Evolutionary conservation across 2,113 vertebrate genomes (phyloP).

Genomic region (Mellivora capensis): DNA sequence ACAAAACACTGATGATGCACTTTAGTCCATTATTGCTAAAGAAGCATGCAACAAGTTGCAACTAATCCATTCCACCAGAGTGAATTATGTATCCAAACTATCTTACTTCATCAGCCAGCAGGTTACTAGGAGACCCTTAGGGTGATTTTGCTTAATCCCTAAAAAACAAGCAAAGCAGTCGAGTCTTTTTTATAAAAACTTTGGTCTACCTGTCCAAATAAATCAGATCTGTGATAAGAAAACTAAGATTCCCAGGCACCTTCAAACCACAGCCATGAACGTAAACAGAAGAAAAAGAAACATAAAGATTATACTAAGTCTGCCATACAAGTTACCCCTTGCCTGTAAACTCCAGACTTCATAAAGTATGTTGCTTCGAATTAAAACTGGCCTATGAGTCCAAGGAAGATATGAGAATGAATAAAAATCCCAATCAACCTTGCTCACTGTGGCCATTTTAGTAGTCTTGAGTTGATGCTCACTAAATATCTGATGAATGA

Average conservation of each 20-base stretch:
- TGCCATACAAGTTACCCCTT: not conserved
- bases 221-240: conserved; percentile 47
- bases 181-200: conserved; percentile 25
- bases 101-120: not conserved
- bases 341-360: not conserved
- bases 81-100: not conserved
- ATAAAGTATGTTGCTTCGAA: not conserved
- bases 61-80: conserved; percentile 25
- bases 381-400: not conserved
- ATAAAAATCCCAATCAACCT: not conserved
- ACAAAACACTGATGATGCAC: not conserved
- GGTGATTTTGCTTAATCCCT: conserved; percentile 13
- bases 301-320: not conserved
- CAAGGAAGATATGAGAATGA: not conserved
- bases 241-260: not conserved
- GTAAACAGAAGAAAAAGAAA: conserved; percentile 41
- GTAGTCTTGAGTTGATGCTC: not conserved
- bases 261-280: not conserved
- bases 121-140: not conserved
- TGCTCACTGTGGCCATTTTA: not conserved
- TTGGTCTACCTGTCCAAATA: conserved; percentile 1
- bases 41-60: conserved; percentile 36
- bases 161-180: conserved; percentile 4
- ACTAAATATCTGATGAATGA: not conserved
- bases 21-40: conserved; percentile 11